Conservation (phyloP, 2,113 vertebrate species). For the Oplegnathus fasciatus region DNA sequence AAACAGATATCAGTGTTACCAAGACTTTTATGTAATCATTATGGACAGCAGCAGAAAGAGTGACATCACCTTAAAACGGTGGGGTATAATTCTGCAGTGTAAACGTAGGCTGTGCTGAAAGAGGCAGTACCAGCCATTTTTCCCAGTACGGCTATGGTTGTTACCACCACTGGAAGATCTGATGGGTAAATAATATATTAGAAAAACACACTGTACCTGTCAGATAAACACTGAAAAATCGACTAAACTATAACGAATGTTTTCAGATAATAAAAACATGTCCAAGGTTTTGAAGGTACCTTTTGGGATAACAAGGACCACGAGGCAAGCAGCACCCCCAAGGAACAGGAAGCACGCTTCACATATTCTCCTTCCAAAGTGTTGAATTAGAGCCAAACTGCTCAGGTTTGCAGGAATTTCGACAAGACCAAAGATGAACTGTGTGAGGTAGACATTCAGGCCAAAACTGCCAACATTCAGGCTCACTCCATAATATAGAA, state of each 20-base stretch:
- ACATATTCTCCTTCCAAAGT: slow-evolving; percentile 86
- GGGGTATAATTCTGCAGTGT: slow-evolving; percentile 90
- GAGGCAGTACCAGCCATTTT: slow-evolving; percentile 70
- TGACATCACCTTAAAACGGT: slow-evolving; percentile 87
- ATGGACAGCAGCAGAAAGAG: no score
- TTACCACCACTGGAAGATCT: slow-evolving; percentile 65
- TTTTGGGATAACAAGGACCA: slow-evolving; percentile 85
- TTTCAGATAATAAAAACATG: no score
- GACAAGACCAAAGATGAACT: slow-evolving; percentile 89
- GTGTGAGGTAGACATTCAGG: slow-evolving; percentile 92
- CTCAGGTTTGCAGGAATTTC: slow-evolving; percentile 86
- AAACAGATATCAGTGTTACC: no score
- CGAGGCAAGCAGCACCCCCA: slow-evolving; percentile 86
- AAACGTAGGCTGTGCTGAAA: slow-evolving; percentile 77
- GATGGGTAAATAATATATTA: slow-evolving; percentile 3
- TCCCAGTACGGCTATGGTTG: slow-evolving; percentile 66
- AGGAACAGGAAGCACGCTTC: slow-evolving; percentile 80
- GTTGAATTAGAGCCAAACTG: slow-evolving; percentile 83
- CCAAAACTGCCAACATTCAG: slow-evolving; percentile 92
- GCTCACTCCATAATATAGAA: slow-evolving; percentile 91
- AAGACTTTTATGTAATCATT: no score
- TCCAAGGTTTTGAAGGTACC: slow-evolving; percentile 74
- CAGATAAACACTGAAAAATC: no score
- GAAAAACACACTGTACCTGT: neutral
- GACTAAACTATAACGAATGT: neutral